Base-by-base conservation (phyloP, 1,140 invertebrate species). In the Hypsibius dujardini region DNA sequence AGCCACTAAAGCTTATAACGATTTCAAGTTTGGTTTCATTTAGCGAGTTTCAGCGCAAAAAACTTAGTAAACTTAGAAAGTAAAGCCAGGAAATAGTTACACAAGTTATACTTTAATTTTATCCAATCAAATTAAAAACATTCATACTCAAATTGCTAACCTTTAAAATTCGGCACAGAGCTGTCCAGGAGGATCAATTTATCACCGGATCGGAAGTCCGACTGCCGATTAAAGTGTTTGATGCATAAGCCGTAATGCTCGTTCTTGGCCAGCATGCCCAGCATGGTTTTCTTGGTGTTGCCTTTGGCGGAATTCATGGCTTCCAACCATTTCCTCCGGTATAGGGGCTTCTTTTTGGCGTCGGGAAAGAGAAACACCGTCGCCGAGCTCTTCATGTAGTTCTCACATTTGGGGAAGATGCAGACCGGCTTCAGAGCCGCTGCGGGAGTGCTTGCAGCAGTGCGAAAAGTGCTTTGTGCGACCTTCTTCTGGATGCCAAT, bases 211-310 rank as follows among this genome's bases (percentile, higher is more conserved):
- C n/a, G 7, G 50, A 56, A 56, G 50, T 56, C 50, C 7, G 50
- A 7, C n/a, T 56, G 50, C 7, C 50, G 50, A n/a, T 56, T 56
- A n/a, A 56, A 56, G 50, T 56, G 50, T 56, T 56, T 56, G 50
- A 56, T n/a, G n/a, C 50, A 56, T 7, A 56, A n/a, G 50, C 50
- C 50, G 50, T 7, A 56, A n/a, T 56, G 50, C n/a, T 7, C 7
- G n/a, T 56, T 56, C 50, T 56, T 7, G 7, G 7, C n/a, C 7
- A 56, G 50, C 7, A n/a, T 7, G 50, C 7, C 50, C 50, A 56
- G n/a, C 7, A 7, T n/a, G 50, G 50, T 7, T 56, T 56, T 56
- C 7, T 56, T 56, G 50, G 7, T 7, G 7, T 7, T n/a, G n/a
- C 7, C 50, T 56, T n/a, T 7, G 50, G 50, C 7, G n/a, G 50